phyloP scores from a whole-genome alignment of 2,888 invertebrate genomes.

The Syritta pipiens region DNA sequence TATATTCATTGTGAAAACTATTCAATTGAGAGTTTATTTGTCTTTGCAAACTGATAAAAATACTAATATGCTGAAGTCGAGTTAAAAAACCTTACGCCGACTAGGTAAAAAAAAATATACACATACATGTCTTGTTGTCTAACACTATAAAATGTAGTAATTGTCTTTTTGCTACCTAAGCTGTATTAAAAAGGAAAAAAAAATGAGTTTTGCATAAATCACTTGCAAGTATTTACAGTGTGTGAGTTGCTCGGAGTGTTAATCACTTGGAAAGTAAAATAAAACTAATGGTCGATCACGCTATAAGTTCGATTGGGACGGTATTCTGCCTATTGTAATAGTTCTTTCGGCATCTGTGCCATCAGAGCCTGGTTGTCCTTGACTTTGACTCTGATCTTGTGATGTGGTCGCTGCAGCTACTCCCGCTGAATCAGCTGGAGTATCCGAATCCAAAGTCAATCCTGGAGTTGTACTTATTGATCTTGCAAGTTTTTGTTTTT shows the following conservation, averaged over 20 bases:
- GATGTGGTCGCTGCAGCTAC: constrained; percentile 31
- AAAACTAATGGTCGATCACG: constrained; percentile 52
- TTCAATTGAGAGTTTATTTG: constrained; percentile 2
- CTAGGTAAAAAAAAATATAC: constrained; percentile 24
- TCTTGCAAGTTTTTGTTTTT: constrained; percentile 83
- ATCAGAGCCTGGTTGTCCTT: background rate
- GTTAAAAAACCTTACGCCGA: constrained; percentile 8
- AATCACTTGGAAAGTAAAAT: constrained; percentile 64
- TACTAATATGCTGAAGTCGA: background rate
- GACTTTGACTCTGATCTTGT: background rate
- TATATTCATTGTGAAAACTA: too few species aligned
- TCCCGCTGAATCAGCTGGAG: constrained; percentile 64
- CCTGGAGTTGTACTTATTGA: constrained; percentile 78
- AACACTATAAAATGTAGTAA: constrained; percentile 13
- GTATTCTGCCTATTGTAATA: constrained; percentile 15
- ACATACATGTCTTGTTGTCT: background rate
- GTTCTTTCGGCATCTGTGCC: constrained; percentile 26
- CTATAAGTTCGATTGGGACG: constrained; percentile 54
- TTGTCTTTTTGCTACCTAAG: constrained; percentile 10
- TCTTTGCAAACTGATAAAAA: background rate
- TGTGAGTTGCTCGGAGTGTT: background rate
- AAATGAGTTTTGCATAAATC: constrained; percentile 14
- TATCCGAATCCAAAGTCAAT: too few species aligned
- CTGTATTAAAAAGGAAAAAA: background rate
- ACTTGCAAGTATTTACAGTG: constrained; percentile 31